phyloP scores from a whole-genome alignment of 64 coral and sea anemone species.

The Exaiptasia diaphana region DNA sequence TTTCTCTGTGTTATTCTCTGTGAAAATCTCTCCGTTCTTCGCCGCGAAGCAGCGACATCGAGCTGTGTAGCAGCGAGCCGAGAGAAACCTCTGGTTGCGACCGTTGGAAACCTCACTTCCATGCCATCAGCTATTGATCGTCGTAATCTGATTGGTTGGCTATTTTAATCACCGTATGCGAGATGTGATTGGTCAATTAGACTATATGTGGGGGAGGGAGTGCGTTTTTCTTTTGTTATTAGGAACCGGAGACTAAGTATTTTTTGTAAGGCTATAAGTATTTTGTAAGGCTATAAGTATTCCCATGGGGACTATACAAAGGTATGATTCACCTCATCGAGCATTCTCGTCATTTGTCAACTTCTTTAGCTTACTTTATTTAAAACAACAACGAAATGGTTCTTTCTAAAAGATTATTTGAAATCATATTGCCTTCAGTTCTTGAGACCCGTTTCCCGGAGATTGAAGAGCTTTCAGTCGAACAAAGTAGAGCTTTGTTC shows the following conservation, averaged over 20 bases:
- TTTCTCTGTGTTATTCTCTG: too few relatives aligned
- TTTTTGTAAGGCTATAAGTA: slow-evolving; percentile 22
- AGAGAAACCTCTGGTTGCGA: too few relatives aligned
- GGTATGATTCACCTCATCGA: not conserved
- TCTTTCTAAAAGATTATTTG: slow-evolving; percentile 16
- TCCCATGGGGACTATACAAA: slow-evolving; percentile 21
- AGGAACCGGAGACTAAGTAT: not conserved
- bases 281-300: slow-evolving; percentile 19
- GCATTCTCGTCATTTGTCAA: not conserved
- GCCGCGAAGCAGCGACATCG: too few relatives aligned
- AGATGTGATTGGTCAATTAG: slow-evolving; percentile 8
- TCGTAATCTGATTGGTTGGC: slow-evolving; percentile 11
- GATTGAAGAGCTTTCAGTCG: slow-evolving; percentile 22
- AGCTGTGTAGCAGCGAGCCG: too few relatives aligned
- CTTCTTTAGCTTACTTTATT: not conserved
- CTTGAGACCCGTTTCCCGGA: slow-evolving; percentile 33
- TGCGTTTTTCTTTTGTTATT: slow-evolving; percentile 1
- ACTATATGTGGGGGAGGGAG: not conserved
- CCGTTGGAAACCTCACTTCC: too few relatives aligned
- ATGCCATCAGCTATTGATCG: slow-evolving; percentile 1
- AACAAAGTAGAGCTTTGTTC: slow-evolving; percentile 50
- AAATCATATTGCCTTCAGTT: slow-evolving; percentile 28
- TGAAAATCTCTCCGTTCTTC: too few relatives aligned
- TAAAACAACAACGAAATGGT: not conserved
- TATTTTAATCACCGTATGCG: slow-evolving; percentile 27